Conservation (phyloP, 2,888 invertebrate genomes). For the Cantharis rustica region DNA sequence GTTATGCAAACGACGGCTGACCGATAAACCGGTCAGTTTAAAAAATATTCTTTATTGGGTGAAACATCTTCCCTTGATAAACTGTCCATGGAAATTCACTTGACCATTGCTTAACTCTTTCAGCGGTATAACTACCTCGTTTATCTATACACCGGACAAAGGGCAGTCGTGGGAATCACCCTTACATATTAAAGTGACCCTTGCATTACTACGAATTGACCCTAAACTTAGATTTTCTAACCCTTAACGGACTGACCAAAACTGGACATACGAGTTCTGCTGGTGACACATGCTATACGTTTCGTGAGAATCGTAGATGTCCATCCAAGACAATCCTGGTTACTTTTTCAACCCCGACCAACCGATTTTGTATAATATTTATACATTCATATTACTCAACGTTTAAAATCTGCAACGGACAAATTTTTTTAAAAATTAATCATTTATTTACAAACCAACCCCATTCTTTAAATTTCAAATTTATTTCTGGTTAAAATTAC, state of each 20-base stretch:
- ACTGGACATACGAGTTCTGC: slow-evolving; percentile 48
- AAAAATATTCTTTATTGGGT: slow-evolving; percentile 32
- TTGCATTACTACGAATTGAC: slow-evolving; percentile 44
- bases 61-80: slow-evolving; percentile 38
- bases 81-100: slow-evolving; percentile 46
- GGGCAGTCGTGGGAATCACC: slow-evolving; percentile 49
- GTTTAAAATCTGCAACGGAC: slow-evolving; percentile 13
- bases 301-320: slow-evolving; percentile 35
- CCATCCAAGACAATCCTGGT: slow-evolving; percentile 25
- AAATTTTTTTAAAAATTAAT: slow-evolving; percentile 3
- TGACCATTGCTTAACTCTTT: slow-evolving; percentile 47
- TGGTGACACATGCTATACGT: slow-evolving; percentile 28
- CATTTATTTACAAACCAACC: not conserved
- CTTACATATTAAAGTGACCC: slow-evolving; percentile 44
- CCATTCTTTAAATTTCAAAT: not conserved
- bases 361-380: slow-evolving; percentile 16
- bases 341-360: slow-evolving; percentile 20
- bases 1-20: slow-evolving; percentile 37
- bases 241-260: slow-evolving; percentile 53
- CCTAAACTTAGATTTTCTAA: slow-evolving; percentile 36
- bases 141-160: slow-evolving; percentile 45
- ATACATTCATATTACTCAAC: slow-evolving; percentile 1
- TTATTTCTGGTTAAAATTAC: not conserved
- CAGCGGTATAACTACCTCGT: slow-evolving; percentile 40
- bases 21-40: slow-evolving; percentile 46